Conservation (phyloP, 2,113 vertebrate species). For the Ornithorhynchus anatinus region DNA sequence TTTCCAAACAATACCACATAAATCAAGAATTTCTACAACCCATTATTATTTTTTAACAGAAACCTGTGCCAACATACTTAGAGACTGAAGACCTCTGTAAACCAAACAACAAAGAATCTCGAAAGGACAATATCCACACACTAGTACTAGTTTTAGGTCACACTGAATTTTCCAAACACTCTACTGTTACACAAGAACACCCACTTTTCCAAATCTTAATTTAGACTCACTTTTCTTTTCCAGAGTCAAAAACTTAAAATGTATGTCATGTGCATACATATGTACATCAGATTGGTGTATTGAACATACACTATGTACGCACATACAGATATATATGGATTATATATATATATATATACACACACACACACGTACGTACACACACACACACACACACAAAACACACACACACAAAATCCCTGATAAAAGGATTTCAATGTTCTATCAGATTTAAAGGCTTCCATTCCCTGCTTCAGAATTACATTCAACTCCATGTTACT, state of each 20-base stretch:
- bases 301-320: too few species aligned
- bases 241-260: slow-evolving; percentile 62
- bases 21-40: slow-evolving; percentile 37
- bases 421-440: slow-evolving; percentile 54
- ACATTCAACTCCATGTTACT: slow-evolving; percentile 54
- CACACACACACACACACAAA: too few species aligned
- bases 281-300: too few species aligned
- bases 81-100: slow-evolving; percentile 44
- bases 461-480: slow-evolving; percentile 51
- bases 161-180: slow-evolving; percentile 35
- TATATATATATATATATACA: slow-evolving; percentile 36
- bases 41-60: slow-evolving; percentile 37
- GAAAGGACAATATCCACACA: slow-evolving; percentile 24
- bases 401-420: slow-evolving; percentile 32
- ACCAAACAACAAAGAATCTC: slow-evolving; percentile 32
- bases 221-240: slow-evolving; percentile 39
- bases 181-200: slow-evolving; percentile 41
- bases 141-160: slow-evolving; percentile 48
- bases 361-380: slow-evolving; percentile 24
- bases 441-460: slow-evolving; percentile 55
- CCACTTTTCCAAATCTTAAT: slow-evolving; percentile 41
- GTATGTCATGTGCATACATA: slow-evolving; percentile 49
- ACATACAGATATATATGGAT: slow-evolving; percentile 39
- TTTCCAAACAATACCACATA: slow-evolving; percentile 59
- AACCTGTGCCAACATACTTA: slow-evolving; percentile 43